Conservation (phyloP, 2,797 vertebrate species). For the Carduelis carduelis region DNA sequence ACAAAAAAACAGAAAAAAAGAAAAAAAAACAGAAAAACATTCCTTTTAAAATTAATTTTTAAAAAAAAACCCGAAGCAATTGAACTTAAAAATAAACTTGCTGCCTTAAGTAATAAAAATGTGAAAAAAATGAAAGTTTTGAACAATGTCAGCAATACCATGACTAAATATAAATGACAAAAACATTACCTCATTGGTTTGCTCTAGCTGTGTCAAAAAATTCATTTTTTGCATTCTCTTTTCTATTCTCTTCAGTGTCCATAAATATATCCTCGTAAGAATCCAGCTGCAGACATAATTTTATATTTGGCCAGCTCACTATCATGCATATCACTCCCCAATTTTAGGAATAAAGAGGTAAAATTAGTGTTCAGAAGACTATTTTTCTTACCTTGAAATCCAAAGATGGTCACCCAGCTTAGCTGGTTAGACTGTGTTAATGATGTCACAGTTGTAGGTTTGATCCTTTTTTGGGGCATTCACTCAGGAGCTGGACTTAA, state of each 20-base stretch:
- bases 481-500: background rate
- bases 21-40: fast-evolving
- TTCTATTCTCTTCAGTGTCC: background rate
- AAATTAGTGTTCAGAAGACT: background rate
- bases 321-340: background rate
- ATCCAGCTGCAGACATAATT: background rate
- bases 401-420: background rate
- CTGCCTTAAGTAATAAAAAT: background rate
- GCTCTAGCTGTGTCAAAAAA: background rate
- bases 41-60: background rate
- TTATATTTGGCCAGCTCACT: background rate
- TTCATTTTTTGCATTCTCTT: background rate
- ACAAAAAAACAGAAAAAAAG: background rate
- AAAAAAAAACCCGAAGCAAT: background rate
- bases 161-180: background rate
- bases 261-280: background rate
- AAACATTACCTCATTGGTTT: background rate
- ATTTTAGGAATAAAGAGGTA: background rate
- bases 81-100: background rate
- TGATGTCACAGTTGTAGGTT: background rate
- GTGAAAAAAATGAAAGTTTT: fast-evolving
- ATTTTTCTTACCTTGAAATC: background rate
- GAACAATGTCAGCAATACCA: background rate
- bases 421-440: background rate
- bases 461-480: too few species aligned